These are phyloP conservation scores for Drosophila niveifrons DNA, from an alignment of 2,888 invertebrate species.

Conservation along the genomic window DNA sequence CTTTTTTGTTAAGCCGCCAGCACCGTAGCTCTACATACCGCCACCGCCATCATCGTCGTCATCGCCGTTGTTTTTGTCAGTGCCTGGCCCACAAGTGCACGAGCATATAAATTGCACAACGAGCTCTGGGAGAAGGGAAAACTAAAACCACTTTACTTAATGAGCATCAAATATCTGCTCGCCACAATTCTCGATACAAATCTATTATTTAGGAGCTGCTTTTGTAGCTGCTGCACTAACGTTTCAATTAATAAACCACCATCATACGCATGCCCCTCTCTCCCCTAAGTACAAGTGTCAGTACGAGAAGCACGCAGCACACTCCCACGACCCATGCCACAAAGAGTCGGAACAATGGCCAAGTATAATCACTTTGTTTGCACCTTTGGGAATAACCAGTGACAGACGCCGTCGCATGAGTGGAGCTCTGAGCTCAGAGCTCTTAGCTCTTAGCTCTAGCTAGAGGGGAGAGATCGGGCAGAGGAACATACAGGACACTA, in stretches of 20 bases:
- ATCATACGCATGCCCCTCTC: conserved; percentile 40
- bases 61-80: conserved; percentile 7
- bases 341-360: conserved; percentile 74
- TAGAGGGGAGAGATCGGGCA: not conserved
- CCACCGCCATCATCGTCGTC: conserved; percentile 1
- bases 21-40: conserved; percentile 8
- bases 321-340: conserved; percentile 49
- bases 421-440: conserved; percentile 49
- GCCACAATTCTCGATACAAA: conserved; percentile 81
- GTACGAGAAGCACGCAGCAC: conserved; percentile 37
- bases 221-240: conserved; percentile 67
- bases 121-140: conserved; percentile 27
- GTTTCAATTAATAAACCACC: conserved; percentile 75
- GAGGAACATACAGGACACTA: conserved; percentile 12
- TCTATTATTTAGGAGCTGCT: conserved; percentile 81
- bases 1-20: conserved; percentile 67
- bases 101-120: conserved; percentile 66
- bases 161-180: conserved; percentile 83
- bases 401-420: conserved; percentile 73
- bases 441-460: conserved; percentile 21
- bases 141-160: conserved; percentile 84
- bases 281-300: conserved; percentile 22
- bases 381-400: conserved; percentile 82
- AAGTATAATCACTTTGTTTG: conserved; percentile 84
- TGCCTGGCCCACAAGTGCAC: conserved; percentile 21